A percentile compares a stretch with the other conserved stretches of the same genome.
phyloP scores from a whole-genome alignment of 2,113 vertebrate species.

The Poeciliopsis retropinna region DNA sequence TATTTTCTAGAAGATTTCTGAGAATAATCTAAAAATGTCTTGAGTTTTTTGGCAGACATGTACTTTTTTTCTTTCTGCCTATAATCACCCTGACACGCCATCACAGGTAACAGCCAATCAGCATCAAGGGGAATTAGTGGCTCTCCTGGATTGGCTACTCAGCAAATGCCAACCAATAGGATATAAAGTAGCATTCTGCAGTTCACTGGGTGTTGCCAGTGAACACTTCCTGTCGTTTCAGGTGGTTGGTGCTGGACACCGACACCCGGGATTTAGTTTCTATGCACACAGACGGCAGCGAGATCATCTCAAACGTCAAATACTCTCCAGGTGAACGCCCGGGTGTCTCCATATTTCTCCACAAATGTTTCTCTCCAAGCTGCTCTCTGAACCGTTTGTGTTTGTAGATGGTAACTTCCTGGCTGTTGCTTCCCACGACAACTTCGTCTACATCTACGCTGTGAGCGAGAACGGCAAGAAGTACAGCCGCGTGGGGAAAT shows the following conservation, averaged over 20 bases:
- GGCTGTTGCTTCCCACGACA: constrained; percentile 89
- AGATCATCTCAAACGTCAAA: constrained; percentile 88
- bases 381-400: constrained; percentile 15
- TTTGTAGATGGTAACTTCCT: constrained; percentile 81
- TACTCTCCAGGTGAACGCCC: constrained; percentile 86
- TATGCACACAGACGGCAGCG: constrained; percentile 88
- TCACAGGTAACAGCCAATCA: not conserved
- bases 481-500: constrained; percentile 83
- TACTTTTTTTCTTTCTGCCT: too few species aligned
- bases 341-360: too few species aligned
- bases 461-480: constrained; percentile 84
- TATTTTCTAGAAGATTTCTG: too few species aligned
- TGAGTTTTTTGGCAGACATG: too few species aligned
- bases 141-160: not conserved
- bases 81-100: too few species aligned
- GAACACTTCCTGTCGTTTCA: constrained; percentile 43
- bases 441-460: constrained; percentile 91
- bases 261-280: constrained; percentile 88
- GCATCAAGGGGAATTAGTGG: too few species aligned
- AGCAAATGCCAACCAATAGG: too few species aligned
- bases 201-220: not conserved
- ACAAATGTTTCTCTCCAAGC: not conserved
- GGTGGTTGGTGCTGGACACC: constrained; percentile 91
- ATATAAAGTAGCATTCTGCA: too few species aligned
- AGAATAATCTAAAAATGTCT: too few species aligned